Evolutionary conservation across 2,888 invertebrate species (phyloP).

Genomic region (Leptopilina syphax): DNA sequence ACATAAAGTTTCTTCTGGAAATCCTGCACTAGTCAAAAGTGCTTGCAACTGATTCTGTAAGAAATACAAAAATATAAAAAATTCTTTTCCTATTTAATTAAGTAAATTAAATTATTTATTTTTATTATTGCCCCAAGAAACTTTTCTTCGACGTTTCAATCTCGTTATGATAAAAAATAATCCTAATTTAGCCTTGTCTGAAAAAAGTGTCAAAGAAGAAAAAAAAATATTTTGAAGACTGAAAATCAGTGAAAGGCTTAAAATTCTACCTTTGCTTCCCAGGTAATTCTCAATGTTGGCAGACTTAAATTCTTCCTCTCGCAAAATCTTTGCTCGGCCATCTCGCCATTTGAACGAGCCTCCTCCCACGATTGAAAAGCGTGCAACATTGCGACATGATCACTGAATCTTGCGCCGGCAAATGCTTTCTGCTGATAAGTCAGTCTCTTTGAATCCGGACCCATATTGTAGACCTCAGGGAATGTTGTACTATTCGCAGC

Average conservation of each 20-base stretch:
- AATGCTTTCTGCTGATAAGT: constrained; percentile 91
- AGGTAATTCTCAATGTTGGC: constrained; percentile 93
- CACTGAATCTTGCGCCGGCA: constrained; percentile 92
- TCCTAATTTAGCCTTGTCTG: too few species aligned
- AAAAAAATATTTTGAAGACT: background rate
- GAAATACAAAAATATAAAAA: too few species aligned
- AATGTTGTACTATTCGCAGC: constrained; percentile 97
- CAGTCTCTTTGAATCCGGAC: constrained; percentile 86
- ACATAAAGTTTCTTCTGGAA: constrained; percentile 91
- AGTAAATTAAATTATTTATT: too few species aligned
- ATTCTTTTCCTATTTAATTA: too few species aligned
- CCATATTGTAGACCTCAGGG: constrained; percentile 94
- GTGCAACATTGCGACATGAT: constrained; percentile 96
- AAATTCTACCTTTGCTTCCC: constrained; percentile 86
- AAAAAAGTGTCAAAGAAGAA: background rate
- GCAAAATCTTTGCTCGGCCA: constrained; percentile 90
- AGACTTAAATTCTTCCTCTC: constrained; percentile 93
- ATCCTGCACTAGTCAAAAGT: constrained; percentile 86
- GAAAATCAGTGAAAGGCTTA: background rate
- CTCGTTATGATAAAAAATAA: too few species aligned
- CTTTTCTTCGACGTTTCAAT: too few species aligned
- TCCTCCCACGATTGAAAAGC: constrained; percentile 92
- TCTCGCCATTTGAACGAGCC: constrained; percentile 83
- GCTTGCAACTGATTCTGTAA: constrained; percentile 82
- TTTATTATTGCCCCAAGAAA: too few species aligned